Evolutionary conservation across 2,797 vertebrate genomes (phyloP).

Genomic region (Sarcophilus harrisii): DNA sequence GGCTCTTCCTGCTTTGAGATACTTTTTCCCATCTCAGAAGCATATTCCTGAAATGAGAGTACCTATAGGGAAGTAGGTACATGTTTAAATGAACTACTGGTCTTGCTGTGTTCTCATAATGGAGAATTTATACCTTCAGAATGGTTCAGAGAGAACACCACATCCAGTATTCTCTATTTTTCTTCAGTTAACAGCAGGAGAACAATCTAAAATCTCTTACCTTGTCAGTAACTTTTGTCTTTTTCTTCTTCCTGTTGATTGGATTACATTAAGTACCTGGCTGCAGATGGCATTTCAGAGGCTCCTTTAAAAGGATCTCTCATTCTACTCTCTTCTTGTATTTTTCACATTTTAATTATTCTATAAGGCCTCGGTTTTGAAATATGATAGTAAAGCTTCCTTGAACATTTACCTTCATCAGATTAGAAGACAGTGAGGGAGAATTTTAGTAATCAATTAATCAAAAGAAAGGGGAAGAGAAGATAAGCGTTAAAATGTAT

Average conservation of each 20-base stretch:
- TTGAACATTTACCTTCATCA: neutral
- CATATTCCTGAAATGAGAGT: neutral
- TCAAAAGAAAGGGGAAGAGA: neutral
- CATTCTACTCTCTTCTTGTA: constrained; percentile 7
- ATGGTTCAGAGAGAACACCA: neutral
- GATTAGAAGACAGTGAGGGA: neutral
- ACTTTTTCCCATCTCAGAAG: neutral
- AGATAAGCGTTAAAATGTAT: neutral
- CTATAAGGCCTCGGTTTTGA: neutral
- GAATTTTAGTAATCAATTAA: neutral
- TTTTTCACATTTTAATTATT: neutral
- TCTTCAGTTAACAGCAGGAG: neutral
- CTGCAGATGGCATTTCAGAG: neutral
- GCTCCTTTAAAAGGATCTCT: neutral
- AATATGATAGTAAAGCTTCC: neutral
- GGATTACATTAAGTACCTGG: neutral
- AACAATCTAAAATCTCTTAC: neutral
- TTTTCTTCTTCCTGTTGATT: constrained; percentile 39
- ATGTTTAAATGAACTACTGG: neutral
- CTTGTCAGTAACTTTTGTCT: neutral
- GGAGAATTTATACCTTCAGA: neutral
- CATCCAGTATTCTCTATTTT: neutral
- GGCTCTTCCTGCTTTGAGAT: neutral
- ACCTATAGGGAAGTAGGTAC: neutral
- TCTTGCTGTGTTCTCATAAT: neutral